Conservation (phyloP, 2,113 vertebrate genomes). For the Hipposideros armiger region DNA sequence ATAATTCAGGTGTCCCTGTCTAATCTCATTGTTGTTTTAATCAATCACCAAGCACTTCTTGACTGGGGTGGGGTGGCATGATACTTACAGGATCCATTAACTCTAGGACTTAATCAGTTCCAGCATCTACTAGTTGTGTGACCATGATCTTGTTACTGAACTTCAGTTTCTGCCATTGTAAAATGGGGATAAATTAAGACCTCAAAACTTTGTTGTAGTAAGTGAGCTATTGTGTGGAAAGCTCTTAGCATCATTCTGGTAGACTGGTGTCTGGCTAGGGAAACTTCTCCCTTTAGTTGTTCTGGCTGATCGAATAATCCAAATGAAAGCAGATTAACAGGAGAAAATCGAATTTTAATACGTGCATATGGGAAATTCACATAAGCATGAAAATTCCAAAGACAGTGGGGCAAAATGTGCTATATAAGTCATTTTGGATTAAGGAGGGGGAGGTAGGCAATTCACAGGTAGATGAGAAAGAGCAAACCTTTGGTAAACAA, state of each 20-base stretch:
- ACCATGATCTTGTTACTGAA: background rate
- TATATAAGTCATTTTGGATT: background rate
- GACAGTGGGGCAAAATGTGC: no score
- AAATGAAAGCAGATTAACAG: background rate
- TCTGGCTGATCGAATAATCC: background rate
- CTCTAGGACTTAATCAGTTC: background rate
- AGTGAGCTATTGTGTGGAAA: background rate
- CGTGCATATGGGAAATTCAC: no score
- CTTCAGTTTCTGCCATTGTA: background rate
- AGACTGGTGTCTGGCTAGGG: background rate
- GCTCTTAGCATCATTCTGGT: background rate
- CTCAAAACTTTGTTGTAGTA: background rate
- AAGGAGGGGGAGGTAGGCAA: background rate
- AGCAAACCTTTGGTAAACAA: background rate
- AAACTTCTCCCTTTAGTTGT: background rate
- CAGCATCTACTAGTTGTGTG: background rate
- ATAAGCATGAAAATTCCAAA: no score
- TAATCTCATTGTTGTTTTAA: background rate
- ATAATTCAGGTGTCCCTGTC: background rate
- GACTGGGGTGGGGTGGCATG: no score
- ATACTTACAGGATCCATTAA: rapidly evolving
- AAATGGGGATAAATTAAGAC: background rate
- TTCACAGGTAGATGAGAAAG: background rate
- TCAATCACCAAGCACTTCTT: background rate
- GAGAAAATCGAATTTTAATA: background rate